Conservation (phyloP, 2,113 vertebrate species). For the Bucco capensis region DNA sequence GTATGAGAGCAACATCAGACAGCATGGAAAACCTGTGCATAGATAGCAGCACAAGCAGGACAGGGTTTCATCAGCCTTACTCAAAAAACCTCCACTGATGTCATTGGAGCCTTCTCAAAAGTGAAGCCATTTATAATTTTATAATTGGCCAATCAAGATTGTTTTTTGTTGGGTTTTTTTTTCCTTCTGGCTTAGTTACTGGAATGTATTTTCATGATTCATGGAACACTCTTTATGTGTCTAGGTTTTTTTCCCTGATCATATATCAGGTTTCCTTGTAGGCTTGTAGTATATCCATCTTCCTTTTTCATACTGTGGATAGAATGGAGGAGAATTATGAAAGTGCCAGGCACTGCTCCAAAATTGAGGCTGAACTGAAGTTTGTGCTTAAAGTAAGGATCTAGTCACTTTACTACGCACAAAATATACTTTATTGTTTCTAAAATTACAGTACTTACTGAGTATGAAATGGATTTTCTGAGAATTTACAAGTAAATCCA, state of each 20-base stretch:
- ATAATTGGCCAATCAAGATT: constrained; percentile 19
- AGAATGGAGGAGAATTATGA: constrained; percentile 32
- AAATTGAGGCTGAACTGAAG: background rate
- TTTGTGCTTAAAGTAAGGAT: background rate
- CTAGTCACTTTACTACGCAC: background rate
- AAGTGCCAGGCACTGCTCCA: background rate
- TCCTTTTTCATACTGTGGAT: background rate
- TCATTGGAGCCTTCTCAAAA: background rate
- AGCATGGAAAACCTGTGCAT: background rate
- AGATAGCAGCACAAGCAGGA: background rate
- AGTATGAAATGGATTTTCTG: constrained; percentile 6
- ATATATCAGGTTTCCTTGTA: constrained; percentile 10
- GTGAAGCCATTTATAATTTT: background rate
- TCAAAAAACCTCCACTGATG: background rate
- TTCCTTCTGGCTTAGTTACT: background rate
- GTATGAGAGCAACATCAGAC: background rate
- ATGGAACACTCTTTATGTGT: background rate
- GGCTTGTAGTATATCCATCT: background rate
- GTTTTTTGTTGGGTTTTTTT: background rate
- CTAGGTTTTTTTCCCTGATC: background rate
- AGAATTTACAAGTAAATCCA: constrained; percentile 45
- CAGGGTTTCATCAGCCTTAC: background rate
- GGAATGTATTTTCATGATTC: constrained; percentile 31
- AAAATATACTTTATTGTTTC: background rate
- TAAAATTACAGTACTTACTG: constrained; percentile 9